Conservation (phyloP, 2,797 vertebrate species). For the Sebastes cheni region DNA sequence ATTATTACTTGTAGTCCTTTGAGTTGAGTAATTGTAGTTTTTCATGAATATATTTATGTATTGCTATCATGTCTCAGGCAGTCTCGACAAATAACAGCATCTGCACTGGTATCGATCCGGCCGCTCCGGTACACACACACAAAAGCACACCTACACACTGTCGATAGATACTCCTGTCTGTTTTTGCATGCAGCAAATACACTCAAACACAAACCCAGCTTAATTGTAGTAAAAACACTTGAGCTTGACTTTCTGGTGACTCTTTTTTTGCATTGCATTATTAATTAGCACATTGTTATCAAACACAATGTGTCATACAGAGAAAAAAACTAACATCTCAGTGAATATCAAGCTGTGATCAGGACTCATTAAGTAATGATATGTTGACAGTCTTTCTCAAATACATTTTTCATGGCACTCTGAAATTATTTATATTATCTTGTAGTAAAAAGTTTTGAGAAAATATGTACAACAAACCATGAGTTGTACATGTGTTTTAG, state of each 20-base stretch:
- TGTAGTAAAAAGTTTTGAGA: background rate
- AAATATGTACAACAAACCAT: background rate
- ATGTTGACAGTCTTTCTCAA: background rate
- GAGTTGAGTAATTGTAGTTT: constrained; percentile 11
- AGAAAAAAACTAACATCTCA: background rate
- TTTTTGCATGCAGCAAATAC: constrained; percentile 7
- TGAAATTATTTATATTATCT: background rate
- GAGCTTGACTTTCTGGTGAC: background rate
- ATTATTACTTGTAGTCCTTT: background rate
- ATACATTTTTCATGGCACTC: background rate
- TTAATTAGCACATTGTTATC: background rate
- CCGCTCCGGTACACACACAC: background rate
- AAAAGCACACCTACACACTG: background rate
- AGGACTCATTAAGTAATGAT: background rate
- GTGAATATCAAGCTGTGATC: background rate
- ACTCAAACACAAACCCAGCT: background rate
- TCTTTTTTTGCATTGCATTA: background rate
- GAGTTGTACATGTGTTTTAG: background rate
- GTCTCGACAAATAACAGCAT: constrained; percentile 28
- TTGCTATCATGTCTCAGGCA: background rate
- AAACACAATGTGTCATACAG: background rate
- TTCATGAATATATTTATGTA: constrained; percentile 6
- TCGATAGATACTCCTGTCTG: background rate
- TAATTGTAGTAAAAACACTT: background rate
- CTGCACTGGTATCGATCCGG: constrained; percentile 35